phyloP scores from a whole-genome alignment of 2,113 vertebrate genomes.

The Papio anubis region DNA sequence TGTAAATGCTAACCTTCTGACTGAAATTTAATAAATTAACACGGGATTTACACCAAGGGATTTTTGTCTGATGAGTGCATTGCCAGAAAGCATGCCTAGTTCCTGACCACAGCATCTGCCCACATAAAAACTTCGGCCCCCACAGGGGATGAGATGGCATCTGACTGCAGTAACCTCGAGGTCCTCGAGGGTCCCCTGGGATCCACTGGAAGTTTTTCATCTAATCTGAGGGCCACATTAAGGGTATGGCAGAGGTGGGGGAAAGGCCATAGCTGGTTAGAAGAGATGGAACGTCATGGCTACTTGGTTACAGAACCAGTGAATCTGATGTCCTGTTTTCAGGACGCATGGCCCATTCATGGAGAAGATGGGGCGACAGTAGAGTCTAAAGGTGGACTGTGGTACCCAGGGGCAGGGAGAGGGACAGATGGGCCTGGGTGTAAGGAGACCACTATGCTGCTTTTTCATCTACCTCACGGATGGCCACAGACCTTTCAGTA shows the following conservation, averaged over 20 bases:
- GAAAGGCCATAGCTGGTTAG: not conserved
- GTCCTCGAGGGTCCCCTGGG: not conserved
- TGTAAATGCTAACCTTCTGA: slow-evolving; percentile 25
- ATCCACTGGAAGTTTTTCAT: not conserved
- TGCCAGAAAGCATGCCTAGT: slow-evolving; percentile 41
- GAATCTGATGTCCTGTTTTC: not conserved
- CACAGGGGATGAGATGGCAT: not conserved
- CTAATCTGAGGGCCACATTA: not conserved
- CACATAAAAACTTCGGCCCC: not conserved
- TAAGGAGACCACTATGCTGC: not conserved
- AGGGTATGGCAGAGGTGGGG: not conserved
- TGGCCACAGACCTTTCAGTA: not conserved
- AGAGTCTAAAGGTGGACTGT: not conserved
- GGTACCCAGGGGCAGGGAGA: not conserved
- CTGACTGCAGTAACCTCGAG: not conserved
- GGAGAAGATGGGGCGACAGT: not conserved
- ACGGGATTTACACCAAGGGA: slow-evolving; percentile 6
- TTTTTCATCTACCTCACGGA: not conserved
- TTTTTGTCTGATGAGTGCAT: not conserved
- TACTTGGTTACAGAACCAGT: not conserved
- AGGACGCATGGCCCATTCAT: not conserved
- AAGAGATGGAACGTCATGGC: not conserved
- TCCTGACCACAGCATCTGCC: slow-evolving; percentile 18
- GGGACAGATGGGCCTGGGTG: not conserved
- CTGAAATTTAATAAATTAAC: slow-evolving; percentile 60